Conservation (phyloP, 2,888 invertebrate species). For the Acanthosepion lycidas region DNA sequence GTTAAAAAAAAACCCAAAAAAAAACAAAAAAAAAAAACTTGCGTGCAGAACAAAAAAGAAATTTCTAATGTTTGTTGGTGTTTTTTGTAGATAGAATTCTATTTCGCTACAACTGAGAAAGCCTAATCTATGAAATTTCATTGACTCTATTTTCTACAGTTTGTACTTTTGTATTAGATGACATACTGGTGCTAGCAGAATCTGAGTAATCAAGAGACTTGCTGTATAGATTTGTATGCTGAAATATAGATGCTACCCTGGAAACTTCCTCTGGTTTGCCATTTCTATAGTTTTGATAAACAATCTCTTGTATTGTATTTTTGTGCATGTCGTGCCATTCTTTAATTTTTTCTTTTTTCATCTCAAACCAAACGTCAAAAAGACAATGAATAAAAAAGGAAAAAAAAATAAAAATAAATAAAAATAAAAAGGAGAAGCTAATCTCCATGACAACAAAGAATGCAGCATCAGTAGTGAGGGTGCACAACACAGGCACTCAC, state of each 20-base stretch:
- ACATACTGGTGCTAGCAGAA: slow-evolving; percentile 2
- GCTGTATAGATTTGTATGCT: slow-evolving; percentile 33
- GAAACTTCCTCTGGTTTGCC: background rate
- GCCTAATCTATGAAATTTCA: slow-evolving; percentile 23
- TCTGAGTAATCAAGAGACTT: slow-evolving; percentile 1
- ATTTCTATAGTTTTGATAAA: slow-evolving; percentile 22
- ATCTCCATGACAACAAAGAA: background rate
- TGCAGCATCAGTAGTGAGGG: background rate
- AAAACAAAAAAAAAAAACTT: background rate
- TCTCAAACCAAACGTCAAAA: background rate
- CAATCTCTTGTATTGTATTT: slow-evolving; percentile 9
- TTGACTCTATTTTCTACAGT: slow-evolving; percentile 33
- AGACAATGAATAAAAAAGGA: background rate
- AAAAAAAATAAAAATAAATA: background rate
- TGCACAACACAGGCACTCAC: background rate
- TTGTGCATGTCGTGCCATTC: background rate
- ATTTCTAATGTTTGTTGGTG: background rate
- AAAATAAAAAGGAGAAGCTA: background rate
- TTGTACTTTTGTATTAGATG: slow-evolving; percentile 14
- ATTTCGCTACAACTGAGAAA: slow-evolving; percentile 33
- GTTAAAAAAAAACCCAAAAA: background rate
- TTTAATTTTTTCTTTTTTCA: background rate
- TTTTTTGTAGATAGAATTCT: slow-evolving; percentile 33
- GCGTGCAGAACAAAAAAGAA: background rate
- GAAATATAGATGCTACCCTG: slow-evolving; percentile 23